These are phyloP conservation scores for Coecobrya sp. DNA, from an alignment of 2,888 invertebrate genomes.

Conservation along the genomic window DNA sequence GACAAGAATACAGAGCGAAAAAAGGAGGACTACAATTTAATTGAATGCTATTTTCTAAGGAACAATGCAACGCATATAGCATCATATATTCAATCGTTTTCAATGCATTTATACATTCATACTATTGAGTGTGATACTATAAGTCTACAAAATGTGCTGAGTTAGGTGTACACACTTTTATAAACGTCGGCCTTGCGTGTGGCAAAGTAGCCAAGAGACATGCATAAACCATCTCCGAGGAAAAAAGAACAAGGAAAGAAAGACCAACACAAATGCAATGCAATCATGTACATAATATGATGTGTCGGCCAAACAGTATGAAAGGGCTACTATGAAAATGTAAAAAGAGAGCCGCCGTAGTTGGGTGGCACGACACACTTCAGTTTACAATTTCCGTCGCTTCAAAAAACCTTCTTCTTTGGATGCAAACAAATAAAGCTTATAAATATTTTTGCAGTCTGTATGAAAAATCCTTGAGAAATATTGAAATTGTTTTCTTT, in stretches of 20 bases:
- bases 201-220: constrained; percentile 55
- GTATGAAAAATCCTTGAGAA: not conserved
- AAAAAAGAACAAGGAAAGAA: constrained; percentile 29
- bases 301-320: not conserved
- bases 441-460: not conserved
- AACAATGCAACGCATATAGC: constrained; percentile 4
- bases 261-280: constrained; percentile 17
- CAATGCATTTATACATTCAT: constrained; percentile 3
- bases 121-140: not conserved
- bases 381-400: constrained; percentile 55
- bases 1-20: not conserved
- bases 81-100: not conserved
- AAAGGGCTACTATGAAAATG: constrained; percentile 9
- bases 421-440: not conserved
- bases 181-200: constrained; percentile 59
- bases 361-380: constrained; percentile 55
- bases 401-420: not conserved
- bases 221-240: constrained; percentile 16
- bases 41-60: constrained; percentile 30
- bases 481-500: constrained; percentile 13
- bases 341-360: not conserved
- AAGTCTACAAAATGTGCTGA: not conserved
- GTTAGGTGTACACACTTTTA: not conserved
- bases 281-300: too few species aligned
- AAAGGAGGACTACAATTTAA: constrained; percentile 32